These are phyloP conservation scores for Diadema setosum DNA, from an alignment of 35 echinoderm and acorn worm genomes.

Conservation along the genomic window DNA sequence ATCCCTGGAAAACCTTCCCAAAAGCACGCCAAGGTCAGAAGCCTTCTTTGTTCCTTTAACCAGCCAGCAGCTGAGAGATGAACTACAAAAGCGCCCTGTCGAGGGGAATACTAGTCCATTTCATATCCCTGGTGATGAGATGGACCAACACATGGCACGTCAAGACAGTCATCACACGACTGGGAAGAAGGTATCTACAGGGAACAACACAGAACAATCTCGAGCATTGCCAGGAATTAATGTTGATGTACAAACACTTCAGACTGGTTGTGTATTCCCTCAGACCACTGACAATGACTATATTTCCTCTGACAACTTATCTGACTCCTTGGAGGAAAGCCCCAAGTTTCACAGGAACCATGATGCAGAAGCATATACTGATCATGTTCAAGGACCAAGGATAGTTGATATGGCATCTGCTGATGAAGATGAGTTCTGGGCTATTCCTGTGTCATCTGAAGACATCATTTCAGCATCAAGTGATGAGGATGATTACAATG, in stretches of 20 bases:
- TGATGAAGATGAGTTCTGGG: slow-evolving; percentile 20
- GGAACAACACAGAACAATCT: background rate
- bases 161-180: background rate
- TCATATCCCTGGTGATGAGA: too few relatives aligned
- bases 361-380: background rate
- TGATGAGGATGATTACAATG: background rate
- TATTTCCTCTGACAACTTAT: background rate
- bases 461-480: slow-evolving; percentile 1
- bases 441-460: background rate
- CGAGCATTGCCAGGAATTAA: background rate
- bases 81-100: background rate
- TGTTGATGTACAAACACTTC: too few relatives aligned
- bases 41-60: slow-evolving; percentile 30
- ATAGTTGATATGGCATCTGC: slow-evolving; percentile 3
- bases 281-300: background rate
- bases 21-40: slow-evolving; percentile 8
- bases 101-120: background rate
- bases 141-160: background rate
- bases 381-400: background rate
- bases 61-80: background rate
- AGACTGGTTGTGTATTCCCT: too few relatives aligned
- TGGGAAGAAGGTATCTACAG: background rate
- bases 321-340: background rate
- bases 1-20: slow-evolving; percentile 38
- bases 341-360: background rate